Base-by-base conservation (phyloP, 2,888 invertebrate species). In the Cinara cedri region DNA sequence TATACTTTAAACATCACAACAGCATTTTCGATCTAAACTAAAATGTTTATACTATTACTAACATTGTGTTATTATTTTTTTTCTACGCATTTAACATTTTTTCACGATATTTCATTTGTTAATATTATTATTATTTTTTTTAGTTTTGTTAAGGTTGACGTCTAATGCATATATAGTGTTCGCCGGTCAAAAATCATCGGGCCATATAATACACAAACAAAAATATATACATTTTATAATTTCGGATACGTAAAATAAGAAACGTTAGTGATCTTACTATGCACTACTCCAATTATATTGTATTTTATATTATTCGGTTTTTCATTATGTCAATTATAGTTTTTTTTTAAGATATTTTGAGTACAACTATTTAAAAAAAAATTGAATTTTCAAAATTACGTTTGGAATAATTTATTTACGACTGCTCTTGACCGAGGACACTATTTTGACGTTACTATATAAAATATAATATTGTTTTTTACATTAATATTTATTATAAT, bases 81-180 rank as follows among this genome's bases (percentile, higher is more conserved):
- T 49, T 72, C 62, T 51, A 72, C 19, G 19, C 62, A 72, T 62
- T 51, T 34, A 8, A 51, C 62, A 62, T 16, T 51, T 62, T n/a
- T 34, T 51, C 72, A 72, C 72, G 19, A 21, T 6, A 26, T 21
- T 72, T 72, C 34, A 3, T 57, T 62, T n/a, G 21, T 42, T 34
- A 34, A 54, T 42, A 51, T 3, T 54, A 34, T 60, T 34, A 34
- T 60, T 14, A 26, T 26, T 14, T 34, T 34, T 57, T 51, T 24
- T 51, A 51, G 21, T 63, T 74, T 42, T 6, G 26, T 54, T 42
- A 63, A 49, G 60, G 19, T 60, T 26, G 19, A 62, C 26, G 49
- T 34, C 34, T n/a, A 19, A 60, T 72, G 3, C 49, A n/a, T n/a
- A n/a, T n/a, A n/a, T n/a, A n/a, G n/a, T n/a, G n/a, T n/a, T n/a